Percentiles rank a stretch among this genome's conserved stretches.
These are phyloP conservation scores for Ladona fulva DNA, from an alignment of 1,140 invertebrate species.

Conservation along the genomic window DNA sequence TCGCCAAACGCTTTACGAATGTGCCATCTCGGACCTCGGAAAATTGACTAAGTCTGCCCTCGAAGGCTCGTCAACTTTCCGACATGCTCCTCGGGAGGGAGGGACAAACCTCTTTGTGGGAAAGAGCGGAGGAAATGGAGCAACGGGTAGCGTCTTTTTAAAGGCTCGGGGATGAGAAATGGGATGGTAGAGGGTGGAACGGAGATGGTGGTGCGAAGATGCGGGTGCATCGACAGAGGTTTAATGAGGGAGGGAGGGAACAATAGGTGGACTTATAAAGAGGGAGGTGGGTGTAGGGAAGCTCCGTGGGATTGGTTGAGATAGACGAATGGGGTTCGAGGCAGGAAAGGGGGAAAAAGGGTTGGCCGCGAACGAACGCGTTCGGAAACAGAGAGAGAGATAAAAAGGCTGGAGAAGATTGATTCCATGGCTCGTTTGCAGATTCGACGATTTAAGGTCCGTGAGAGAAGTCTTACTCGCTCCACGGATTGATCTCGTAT, in stretches of 20 bases:
- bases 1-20: too few species aligned
- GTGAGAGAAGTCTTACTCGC: too few species aligned
- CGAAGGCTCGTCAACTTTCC: too few species aligned
- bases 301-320: too few species aligned
- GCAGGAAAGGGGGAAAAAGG: neutral
- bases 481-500: too few species aligned
- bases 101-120: too few species aligned
- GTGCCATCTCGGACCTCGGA: too few species aligned
- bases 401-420: neutral
- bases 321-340: neutral
- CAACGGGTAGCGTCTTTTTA: too few species aligned
- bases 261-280: neutral
- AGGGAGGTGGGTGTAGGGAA: neutral
- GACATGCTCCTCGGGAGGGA: too few species aligned
- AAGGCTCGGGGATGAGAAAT: neutral
- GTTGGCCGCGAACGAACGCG: neutral
- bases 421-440: too few species aligned
- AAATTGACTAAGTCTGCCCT: too few species aligned
- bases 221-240: neutral
- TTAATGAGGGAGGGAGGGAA: neutral
- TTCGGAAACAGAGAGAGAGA: neutral
- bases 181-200: neutral
- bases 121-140: neutral
- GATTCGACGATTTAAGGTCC: too few species aligned
- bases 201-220: neutral